These are phyloP conservation scores for Murina feae DNA, from an alignment of 2,113 vertebrate genomes.

Conservation along the genomic window DNA sequence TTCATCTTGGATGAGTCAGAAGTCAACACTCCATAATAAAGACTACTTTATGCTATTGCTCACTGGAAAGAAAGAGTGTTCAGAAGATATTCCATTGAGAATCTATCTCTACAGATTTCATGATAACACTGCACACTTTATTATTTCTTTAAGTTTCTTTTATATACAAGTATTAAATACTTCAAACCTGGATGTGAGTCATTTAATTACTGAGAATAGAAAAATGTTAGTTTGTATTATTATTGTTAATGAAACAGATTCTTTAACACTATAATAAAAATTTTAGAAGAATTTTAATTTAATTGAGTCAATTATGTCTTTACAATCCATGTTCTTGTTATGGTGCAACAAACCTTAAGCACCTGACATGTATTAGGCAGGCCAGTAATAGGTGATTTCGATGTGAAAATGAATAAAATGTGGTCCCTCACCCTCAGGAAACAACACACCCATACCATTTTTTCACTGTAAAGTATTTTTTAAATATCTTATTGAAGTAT, in stretches of 20 bases:
- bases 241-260: background rate
- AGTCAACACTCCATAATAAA: conserved; percentile 23
- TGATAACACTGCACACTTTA: background rate
- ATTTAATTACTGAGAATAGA: conserved; percentile 46
- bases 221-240: conserved; percentile 32
- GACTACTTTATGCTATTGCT: background rate
- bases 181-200: conserved; percentile 17
- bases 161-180: background rate
- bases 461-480: background rate
- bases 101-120: background rate
- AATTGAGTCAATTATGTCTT: conserved; percentile 20
- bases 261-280: background rate
- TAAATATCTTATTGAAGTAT: background rate
- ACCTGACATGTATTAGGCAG: background rate
- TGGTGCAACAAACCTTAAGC: conserved; percentile 2
- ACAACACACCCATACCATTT: background rate
- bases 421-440: background rate
- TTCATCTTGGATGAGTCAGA: conserved; percentile 48
- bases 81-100: background rate
- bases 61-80: background rate
- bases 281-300: conserved; percentile 33
- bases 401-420: background rate
- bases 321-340: conserved; percentile 26
- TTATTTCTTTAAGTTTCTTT: conserved; percentile 34
- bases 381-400: background rate